Evolutionary conservation across 2,113 vertebrate genomes (phyloP).

Genomic region (Pangasianodon gigas): DNA sequence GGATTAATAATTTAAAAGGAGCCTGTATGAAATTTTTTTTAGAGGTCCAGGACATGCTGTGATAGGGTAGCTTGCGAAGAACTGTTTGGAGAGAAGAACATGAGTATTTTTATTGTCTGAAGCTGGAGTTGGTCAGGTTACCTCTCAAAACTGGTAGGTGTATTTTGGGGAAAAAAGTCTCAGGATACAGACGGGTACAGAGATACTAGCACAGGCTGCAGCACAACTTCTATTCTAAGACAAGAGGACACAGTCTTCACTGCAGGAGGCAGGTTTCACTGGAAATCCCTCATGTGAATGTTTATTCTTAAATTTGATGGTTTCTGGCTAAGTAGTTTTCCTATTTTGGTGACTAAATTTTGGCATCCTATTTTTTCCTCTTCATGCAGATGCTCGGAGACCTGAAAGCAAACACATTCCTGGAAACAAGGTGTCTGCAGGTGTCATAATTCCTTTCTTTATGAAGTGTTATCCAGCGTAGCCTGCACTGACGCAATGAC

Average conservation of each 20-base stretch:
- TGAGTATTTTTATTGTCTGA: slow-evolving; percentile 20
- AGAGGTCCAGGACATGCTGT: slow-evolving; percentile 24
- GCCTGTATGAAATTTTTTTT: background rate
- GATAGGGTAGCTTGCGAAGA: background rate
- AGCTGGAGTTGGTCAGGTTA: background rate
- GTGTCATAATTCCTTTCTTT: slow-evolving; percentile 50
- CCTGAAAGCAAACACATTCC: background rate
- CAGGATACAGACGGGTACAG: background rate
- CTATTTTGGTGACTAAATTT: background rate
- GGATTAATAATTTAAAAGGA: slow-evolving; percentile 47
- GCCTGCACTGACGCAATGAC: slow-evolving; percentile 59
- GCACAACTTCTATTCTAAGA: slow-evolving; percentile 27
- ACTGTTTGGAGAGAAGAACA: background rate
- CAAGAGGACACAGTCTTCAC: background rate
- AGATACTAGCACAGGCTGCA: background rate
- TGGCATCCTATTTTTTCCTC: background rate
- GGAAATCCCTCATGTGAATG: background rate
- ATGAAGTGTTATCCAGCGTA: slow-evolving; percentile 53
- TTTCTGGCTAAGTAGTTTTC: background rate
- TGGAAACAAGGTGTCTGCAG: slow-evolving; percentile 53
- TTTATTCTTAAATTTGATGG: background rate
- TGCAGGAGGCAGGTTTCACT: background rate
- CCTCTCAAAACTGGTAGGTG: background rate
- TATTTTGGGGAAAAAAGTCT: background rate
- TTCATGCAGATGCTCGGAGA: background rate